These are phyloP conservation scores for Melieria picta DNA, from an alignment of 2,888 invertebrate species.

Conservation along the genomic window DNA sequence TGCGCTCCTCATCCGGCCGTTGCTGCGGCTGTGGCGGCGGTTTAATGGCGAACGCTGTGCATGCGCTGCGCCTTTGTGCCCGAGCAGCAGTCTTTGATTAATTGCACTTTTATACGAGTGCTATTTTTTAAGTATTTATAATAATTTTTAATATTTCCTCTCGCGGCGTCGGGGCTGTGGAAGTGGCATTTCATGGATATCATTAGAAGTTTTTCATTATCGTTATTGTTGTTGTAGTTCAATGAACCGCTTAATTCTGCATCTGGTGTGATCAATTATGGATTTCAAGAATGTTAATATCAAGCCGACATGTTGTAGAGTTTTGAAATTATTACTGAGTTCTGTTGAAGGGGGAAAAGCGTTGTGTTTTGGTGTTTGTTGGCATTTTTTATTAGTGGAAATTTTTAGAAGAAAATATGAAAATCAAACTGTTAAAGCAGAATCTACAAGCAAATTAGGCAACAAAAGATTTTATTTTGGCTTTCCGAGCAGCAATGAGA, in stretches of 20 bases:
- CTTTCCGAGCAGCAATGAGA: too few species aligned
- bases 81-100: conserved; percentile 36
- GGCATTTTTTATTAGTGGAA: too few species aligned
- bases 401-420: too few species aligned
- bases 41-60: conserved; percentile 1
- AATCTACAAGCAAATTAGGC: too few species aligned
- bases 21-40: not conserved
- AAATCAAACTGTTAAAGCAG: too few species aligned
- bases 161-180: not conserved
- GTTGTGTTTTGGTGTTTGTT: too few species aligned
- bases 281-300: conserved; percentile 19
- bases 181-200: conserved; percentile 20
- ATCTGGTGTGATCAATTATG: conserved; percentile 31
- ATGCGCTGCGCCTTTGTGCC: too few species aligned
- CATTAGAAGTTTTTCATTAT: conserved; percentile 21
- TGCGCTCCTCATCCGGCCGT: not conserved
- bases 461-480: too few species aligned
- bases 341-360: not conserved
- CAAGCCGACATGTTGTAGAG: not conserved
- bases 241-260: conserved; percentile 23
- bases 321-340: not conserved
- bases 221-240: conserved; percentile 17
- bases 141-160: conserved; percentile 36
- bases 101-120: conserved; percentile 48
- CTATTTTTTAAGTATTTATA: conserved; percentile 38